Base-by-base conservation (phyloP, 2,797 vertebrate genomes). In the Pangasius mekongensis region DNA sequence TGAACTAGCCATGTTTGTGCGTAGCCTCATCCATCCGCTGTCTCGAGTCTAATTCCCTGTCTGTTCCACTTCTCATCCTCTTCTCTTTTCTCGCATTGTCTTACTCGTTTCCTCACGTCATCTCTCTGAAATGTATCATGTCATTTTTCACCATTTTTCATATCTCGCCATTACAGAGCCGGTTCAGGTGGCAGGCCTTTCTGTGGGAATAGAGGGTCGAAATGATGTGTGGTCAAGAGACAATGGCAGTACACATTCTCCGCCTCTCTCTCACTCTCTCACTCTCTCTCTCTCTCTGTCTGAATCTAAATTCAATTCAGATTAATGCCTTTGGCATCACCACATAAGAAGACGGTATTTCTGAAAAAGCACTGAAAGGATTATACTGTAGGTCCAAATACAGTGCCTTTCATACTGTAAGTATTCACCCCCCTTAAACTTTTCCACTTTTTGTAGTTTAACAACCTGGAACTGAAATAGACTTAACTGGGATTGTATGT, bases 31-130 rank as follows among this genome's bases (percentile, higher is more conserved):
- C 81, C 62, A 58, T 87, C 88, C 56, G 3, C 56, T 89, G 76
- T 85, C 88, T 82, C 39, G 47, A 84, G 66, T n/a, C 66, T 87
- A 67, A 90, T 81, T 90, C 86, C 52, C 66, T 33, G 39, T 89
- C 86, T 89, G 85, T 90, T 83, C 85, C 85, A 89, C 82, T 91
- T 88, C 82, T 85, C 87, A 85, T 81, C 78, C 54, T 81, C 5
- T 60, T 81, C 85, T 60, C 81, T 85, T 85, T 88, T 82, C 90
- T 81, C n/a, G 52, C 67, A 82, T 87, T 89, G 47, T 77, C 49
- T 16, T 76, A 47, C 24, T 49, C 30, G 18, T 39, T 71, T 11
- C 9, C 36, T 74, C 39, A 74, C 9, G 14, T 16, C 66, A 6
- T 69, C 14, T 69, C 30, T 33, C 14, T 18, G 66, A 69, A 33